These are phyloP conservation scores for Lacerta agilis DNA, from an alignment of 2,797 vertebrate genomes.

Conservation along the genomic window DNA sequence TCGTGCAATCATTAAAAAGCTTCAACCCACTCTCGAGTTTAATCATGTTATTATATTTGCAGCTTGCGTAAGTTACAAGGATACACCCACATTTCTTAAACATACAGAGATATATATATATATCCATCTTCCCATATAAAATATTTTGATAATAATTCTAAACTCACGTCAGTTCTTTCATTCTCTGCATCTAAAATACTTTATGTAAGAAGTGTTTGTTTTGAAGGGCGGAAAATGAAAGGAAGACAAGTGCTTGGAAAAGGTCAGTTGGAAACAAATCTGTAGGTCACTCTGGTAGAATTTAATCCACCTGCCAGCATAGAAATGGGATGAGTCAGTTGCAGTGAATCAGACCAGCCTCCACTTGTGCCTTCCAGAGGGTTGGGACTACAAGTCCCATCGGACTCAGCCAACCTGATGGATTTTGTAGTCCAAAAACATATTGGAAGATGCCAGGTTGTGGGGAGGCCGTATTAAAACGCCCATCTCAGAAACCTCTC, in stretches of 20 bases:
- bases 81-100: neutral
- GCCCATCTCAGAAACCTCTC: neutral
- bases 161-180: neutral
- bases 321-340: no score
- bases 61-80: neutral
- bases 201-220: neutral
- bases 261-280: neutral
- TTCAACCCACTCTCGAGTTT: neutral
- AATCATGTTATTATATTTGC: conserved; percentile 1
- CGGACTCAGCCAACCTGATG: no score
- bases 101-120: neutral
- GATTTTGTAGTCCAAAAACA: no score
- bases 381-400: no score
- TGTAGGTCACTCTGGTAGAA: neutral
- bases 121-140: neutral
- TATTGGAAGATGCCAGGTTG: no score
- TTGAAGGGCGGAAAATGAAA: neutral
- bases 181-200: neutral
- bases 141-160: neutral
- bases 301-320: neutral
- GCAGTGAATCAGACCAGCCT: no score
- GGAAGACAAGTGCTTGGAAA: neutral
- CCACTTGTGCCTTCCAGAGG: no score
- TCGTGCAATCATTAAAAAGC: neutral
- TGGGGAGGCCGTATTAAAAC: neutral